A percentile compares a stretch with the other conserved stretches of the same genome.
Evolutionary conservation across 2,797 vertebrate genomes (phyloP).

Genomic region (Lacerta agilis): DNA sequence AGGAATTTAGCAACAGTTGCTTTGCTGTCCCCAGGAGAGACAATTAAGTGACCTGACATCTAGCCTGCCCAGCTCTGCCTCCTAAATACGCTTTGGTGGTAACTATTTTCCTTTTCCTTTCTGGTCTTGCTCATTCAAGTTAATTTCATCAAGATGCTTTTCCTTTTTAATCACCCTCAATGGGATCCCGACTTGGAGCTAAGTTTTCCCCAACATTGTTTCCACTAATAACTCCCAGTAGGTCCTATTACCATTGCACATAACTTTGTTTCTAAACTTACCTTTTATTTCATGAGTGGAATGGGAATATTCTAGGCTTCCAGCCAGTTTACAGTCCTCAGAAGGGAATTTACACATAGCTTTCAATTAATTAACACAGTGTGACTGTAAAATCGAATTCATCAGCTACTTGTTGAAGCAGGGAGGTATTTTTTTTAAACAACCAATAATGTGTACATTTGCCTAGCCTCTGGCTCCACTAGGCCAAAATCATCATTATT

Average conservation of each 20-base stretch:
- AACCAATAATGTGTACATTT: not conserved
- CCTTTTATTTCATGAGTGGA: not conserved
- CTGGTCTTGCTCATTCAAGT: not conserved
- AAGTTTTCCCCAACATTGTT: not conserved
- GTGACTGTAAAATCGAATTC: not conserved
- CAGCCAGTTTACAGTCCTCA: not conserved
- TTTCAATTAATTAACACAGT: conserved; percentile 4
- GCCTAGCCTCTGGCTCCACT: not conserved
- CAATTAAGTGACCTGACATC: not conserved
- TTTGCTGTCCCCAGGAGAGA: not conserved
- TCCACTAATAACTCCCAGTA: not conserved
- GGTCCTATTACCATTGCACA: not conserved
- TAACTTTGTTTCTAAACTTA: not conserved
- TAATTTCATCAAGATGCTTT: not conserved
- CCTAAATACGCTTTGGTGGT: not conserved
- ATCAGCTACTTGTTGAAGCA: not conserved
- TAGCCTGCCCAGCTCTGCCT: not conserved
- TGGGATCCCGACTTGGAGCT: not conserved
- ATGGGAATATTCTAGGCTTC: not conserved
- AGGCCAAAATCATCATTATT: not conserved
- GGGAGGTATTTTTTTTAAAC: not conserved
- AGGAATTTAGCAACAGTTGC: not conserved
- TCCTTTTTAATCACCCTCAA: conserved; percentile 10
- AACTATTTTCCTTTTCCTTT: too few relatives aligned
- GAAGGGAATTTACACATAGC: not conserved